These are phyloP conservation scores for Melanotaenia nigrans DNA, from an alignment of 2,797 vertebrate genomes.

Conservation along the genomic window DNA sequence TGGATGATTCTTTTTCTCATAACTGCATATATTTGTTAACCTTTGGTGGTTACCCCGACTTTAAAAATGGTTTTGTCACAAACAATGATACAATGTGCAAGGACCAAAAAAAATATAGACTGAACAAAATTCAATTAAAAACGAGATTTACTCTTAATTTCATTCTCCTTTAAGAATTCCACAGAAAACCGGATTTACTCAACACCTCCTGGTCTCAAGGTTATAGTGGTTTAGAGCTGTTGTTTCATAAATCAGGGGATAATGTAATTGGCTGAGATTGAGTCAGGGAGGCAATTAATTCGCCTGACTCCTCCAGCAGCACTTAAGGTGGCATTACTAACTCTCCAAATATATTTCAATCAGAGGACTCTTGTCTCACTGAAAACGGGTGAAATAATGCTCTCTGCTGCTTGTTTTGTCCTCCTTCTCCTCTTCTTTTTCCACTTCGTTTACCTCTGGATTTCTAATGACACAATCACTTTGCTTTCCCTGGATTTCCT, in stretches of 20 bases:
- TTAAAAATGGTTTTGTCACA: too few relatives aligned
- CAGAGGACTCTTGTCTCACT: slow-evolving; percentile 51
- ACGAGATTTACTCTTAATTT: slow-evolving; percentile 8
- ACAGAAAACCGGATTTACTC: slow-evolving; percentile 30
- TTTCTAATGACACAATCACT: slow-evolving; percentile 6
- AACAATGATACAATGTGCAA: not conserved
- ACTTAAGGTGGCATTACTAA: slow-evolving; percentile 79
- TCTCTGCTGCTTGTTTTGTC: not conserved
- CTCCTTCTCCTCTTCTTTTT: not conserved
- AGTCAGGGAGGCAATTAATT: slow-evolving; percentile 80
- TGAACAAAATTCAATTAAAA: slow-evolving; percentile 17
- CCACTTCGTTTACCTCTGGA: not conserved
- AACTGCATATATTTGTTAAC: not conserved
- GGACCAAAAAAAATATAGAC: not conserved
- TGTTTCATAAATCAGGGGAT: slow-evolving; percentile 81
- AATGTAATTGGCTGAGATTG: slow-evolving; percentile 80
- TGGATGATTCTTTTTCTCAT: not conserved
- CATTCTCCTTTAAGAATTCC: slow-evolving; percentile 14
- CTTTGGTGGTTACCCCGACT: too few relatives aligned
- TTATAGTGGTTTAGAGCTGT: slow-evolving; percentile 57
- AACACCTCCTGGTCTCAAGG: slow-evolving; percentile 65
- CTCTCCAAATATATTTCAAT: slow-evolving; percentile 79
- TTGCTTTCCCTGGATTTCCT: not conserved
- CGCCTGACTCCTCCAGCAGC: slow-evolving; percentile 68
- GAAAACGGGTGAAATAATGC: slow-evolving; percentile 56